Evolutionary conservation across 2,113 vertebrate species (phyloP), one percentile per base, ranked within the genome.

Genomic region (Apteryx owenii): DNA sequence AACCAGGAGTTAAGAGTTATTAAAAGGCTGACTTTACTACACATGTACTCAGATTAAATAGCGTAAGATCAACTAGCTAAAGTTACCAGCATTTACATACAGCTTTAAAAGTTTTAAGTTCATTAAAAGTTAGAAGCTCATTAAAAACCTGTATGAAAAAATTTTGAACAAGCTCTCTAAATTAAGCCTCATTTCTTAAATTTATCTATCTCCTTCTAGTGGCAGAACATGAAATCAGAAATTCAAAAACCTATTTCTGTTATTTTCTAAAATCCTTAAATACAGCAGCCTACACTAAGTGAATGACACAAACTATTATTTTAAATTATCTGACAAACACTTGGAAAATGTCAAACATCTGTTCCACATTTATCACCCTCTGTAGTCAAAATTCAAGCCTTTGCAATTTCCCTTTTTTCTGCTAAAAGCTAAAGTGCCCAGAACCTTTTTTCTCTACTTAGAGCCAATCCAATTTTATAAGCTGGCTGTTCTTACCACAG

Each of bases 161-260:
- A 42, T 4, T 4, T 8, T 40, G 33, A 83, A 40, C 17, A 29
- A 93, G 53, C 20, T 61, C 22, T 80, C 25, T 8, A 79, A 88
- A 81, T 46, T 42, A 76, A 53, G 26, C 7, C 38, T 72, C 75
- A 69, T 81, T 75, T 66, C 94, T 42, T 42, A 10, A 42, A 89
- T 71, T 88, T 80, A 46, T 90, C 89, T 97, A 46, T 84, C 96
- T 95, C 85, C 81, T 93, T 96, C 97, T 97, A 94, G 77, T 61
- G 93, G 97, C 44, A 92, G 76, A 66, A 58, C 51, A 84, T 58
- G 38, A 85, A 93, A 93, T 72, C 56, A n/a, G 31, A 51, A 46
- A 21, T 26, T 51, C 5, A 64, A 79, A 31, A 60, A 1, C 4
- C 38, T 50, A 28, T 16, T 85, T 78, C 58, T 58, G 26, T 68